Evolutionary conservation across 1,140 invertebrate species (phyloP).

Genomic region (Chrysopa pallens): DNA sequence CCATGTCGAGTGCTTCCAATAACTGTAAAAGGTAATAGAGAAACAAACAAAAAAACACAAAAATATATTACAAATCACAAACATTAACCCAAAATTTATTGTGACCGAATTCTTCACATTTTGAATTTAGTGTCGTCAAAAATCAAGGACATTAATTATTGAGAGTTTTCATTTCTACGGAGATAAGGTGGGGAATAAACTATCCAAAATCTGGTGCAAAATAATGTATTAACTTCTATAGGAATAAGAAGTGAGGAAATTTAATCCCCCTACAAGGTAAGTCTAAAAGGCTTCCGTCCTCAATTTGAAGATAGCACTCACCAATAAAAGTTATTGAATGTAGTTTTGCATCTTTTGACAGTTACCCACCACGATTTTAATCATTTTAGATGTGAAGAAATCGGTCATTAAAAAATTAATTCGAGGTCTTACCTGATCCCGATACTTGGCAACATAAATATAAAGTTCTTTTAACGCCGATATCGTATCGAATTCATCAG

Average conservation of each 20-base stretch:
- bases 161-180: too few species aligned
- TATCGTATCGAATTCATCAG: conserved; percentile 75
- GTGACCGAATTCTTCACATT: conserved; percentile 1
- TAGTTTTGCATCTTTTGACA: too few species aligned
- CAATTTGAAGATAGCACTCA: too few species aligned
- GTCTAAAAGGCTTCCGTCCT: too few species aligned
- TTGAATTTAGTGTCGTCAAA: not conserved
- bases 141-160: not conserved
- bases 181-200: too few species aligned
- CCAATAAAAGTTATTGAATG: too few species aligned
- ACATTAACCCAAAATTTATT: not conserved
- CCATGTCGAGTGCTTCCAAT: conserved; percentile 62
- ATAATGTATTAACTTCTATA: too few species aligned
- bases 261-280: too few species aligned
- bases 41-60: not conserved
- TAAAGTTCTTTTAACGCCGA: conserved; percentile 85
- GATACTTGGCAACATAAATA: conserved; percentile 86
- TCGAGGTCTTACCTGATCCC: conserved; percentile 63
- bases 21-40: conserved; percentile 36
- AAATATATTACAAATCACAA: too few species aligned
- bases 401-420: conserved; percentile 4
- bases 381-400: conserved; percentile 1
- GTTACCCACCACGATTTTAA: too few species aligned
- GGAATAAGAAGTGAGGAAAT: too few species aligned
- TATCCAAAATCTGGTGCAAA: too few species aligned